These are phyloP conservation scores for Tupaia tana DNA, from an alignment of 2,113 vertebrate genomes.

Conservation along the genomic window DNA sequence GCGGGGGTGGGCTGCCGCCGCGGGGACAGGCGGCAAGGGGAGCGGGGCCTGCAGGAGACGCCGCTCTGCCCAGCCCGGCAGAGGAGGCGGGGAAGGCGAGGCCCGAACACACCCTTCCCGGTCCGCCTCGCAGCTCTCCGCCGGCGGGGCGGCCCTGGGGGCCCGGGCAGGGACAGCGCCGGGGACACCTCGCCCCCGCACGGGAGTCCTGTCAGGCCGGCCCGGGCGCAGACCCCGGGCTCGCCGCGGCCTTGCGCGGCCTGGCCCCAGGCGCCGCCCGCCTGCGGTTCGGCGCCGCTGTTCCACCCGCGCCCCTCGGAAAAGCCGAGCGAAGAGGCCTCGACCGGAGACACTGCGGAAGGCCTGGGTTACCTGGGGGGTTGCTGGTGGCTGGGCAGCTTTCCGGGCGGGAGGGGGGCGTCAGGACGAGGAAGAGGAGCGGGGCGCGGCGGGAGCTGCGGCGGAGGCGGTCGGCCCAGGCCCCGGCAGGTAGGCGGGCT, in stretches of 20 bases:
- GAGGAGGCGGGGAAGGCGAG: not conserved
- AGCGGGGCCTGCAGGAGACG: not conserved
- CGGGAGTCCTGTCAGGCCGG: not conserved
- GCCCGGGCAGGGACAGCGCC: not conserved
- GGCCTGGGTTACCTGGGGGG: constrained; percentile 82
- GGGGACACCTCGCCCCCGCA: not conserved
- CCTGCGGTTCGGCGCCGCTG: not conserved
- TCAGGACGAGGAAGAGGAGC: constrained; percentile 73
- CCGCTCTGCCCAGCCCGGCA: not conserved
- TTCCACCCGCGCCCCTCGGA: not conserved
- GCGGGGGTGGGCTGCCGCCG: constrained; percentile 44
- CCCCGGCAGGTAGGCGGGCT: constrained; percentile 45
- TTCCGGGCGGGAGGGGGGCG: constrained; percentile 79
- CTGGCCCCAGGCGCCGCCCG: not conserved
- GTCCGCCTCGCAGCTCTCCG: not conserved
- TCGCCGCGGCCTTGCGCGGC: constrained; percentile 23
- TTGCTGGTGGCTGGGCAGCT: constrained; percentile 84
- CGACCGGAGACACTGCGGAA: constrained; percentile 28
- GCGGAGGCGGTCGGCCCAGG: constrained; percentile 54
- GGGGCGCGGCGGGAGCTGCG: constrained; percentile 21
- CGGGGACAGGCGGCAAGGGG: not conserved
- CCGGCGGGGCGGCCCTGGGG: not conserved
- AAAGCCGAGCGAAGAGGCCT: not conserved
- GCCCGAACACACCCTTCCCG: constrained; percentile 40
- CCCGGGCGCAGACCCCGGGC: not conserved